Conservation (phyloP, 1,140 invertebrate species). For the Argopecten irradians region DNA sequence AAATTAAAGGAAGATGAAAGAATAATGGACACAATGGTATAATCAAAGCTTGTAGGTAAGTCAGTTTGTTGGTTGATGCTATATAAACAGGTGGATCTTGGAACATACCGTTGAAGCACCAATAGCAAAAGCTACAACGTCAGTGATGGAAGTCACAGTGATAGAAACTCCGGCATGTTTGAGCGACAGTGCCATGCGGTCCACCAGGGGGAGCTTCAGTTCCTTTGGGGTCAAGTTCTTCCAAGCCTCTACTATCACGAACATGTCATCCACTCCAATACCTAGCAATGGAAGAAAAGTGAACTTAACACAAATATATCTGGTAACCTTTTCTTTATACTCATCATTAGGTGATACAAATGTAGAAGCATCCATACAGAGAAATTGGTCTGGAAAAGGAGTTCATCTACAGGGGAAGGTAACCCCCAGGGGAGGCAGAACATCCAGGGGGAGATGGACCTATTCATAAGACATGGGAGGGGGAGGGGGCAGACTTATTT, state of each 20-base stretch:
- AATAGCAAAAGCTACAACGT: constrained; percentile 96
- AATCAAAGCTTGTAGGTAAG: too few relatives aligned
- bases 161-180: constrained; percentile 98
- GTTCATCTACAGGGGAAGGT: too few relatives aligned
- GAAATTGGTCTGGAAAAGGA: too few relatives aligned
- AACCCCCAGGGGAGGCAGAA: too few relatives aligned
- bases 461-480: too few relatives aligned
- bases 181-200: constrained; percentile 90
- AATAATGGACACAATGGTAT: too few relatives aligned
- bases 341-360: neutral
- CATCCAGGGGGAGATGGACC: too few relatives aligned
- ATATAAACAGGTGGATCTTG: neutral
- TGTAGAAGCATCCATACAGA: too few relatives aligned
- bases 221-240: constrained; percentile 87
- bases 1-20: too few relatives aligned
- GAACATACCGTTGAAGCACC: constrained; percentile 93
- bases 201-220: constrained; percentile 87
- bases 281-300: constrained; percentile 80
- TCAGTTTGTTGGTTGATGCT: neutral
- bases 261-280: constrained; percentile 97
- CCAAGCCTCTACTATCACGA: constrained; percentile 85
- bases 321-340: neutral
- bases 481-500: too few relatives aligned
- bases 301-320: neutral
- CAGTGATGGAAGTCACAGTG: constrained; percentile 98